A percentile compares a stretch with the other conserved stretches of the same genome.
These are phyloP conservation scores for Palythoa heliodiscus DNA, from an alignment of 92 coral and sea anemone genomes.

Conservation along the genomic window DNA sequence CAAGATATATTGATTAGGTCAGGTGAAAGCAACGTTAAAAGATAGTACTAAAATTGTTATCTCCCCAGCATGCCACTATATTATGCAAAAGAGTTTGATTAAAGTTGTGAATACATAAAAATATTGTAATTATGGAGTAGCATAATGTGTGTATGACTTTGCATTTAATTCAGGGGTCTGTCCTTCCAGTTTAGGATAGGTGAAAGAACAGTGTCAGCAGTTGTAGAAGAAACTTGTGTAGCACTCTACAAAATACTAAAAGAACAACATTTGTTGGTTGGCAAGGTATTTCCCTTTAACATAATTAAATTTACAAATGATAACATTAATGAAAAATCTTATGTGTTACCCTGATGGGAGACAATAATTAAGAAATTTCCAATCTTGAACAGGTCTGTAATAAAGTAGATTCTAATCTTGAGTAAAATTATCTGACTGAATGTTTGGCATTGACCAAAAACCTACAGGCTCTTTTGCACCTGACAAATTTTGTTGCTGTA, in stretches of 20 bases:
- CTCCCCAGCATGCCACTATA: too few species aligned
- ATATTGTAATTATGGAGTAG: too few species aligned
- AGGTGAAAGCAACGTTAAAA: too few species aligned
- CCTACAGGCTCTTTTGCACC: constrained; percentile 2
- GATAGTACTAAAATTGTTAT: too few species aligned
- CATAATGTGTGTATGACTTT: too few species aligned
- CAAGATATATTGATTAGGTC: too few species aligned
- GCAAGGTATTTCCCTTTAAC: background rate
- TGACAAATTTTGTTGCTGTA: background rate
- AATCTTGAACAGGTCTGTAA: background rate
- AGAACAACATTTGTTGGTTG: background rate
- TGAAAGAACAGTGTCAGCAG: background rate
- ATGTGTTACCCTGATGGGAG: constrained; percentile 4
- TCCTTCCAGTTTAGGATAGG: background rate
- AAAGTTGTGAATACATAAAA: too few species aligned
- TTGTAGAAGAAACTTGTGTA: constrained; percentile 1
- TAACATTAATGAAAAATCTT: background rate
- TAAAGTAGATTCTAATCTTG: background rate
- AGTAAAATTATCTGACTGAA: background rate
- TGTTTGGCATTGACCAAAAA: constrained; percentile 2
- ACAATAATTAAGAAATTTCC: background rate
- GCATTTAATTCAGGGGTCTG: constrained; percentile 2
- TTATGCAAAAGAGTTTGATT: too few species aligned
- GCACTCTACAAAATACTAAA: background rate
- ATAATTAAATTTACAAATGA: background rate